Conservation (phyloP, 2,113 vertebrate species). For the Misgurnus mizolepis region DNA sequence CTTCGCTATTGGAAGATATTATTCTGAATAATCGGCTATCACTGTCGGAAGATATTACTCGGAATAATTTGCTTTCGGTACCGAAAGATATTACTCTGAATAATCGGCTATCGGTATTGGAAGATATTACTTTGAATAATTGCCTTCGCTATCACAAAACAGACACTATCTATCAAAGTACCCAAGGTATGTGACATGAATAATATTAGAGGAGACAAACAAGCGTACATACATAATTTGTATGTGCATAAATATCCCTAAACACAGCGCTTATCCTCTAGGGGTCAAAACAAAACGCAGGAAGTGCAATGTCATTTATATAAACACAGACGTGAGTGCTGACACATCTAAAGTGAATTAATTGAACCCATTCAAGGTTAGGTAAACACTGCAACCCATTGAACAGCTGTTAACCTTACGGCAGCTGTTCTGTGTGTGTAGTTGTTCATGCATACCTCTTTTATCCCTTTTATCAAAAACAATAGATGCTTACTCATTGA, state of each 20-base stretch:
- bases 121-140: too few relatives aligned
- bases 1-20: too few relatives aligned
- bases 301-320: constrained; percentile 16
- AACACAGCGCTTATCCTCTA: neutral
- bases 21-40: too few relatives aligned
- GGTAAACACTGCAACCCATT: constrained; percentile 20
- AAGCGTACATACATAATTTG: neutral
- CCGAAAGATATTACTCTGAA: too few relatives aligned
- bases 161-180: neutral
- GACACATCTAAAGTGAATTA: neutral
- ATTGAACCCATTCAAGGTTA: constrained; percentile 36
- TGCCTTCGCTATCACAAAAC: neutral
- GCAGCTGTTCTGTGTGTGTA: neutral
- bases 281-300: neutral
- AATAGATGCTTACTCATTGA: neutral
- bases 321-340: neutral
- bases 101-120: too few relatives aligned
- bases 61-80: too few relatives aligned
- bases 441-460: neutral
- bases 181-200: neutral
- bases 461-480: neutral
- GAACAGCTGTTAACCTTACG: constrained; percentile 33
- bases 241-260: neutral
- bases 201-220: neutral
- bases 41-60: too few relatives aligned